Evolutionary conservation across 2,113 vertebrate genomes (phyloP), one percentile per base, ranked within the genome.

Genomic region (Cygnus atratus): DNA sequence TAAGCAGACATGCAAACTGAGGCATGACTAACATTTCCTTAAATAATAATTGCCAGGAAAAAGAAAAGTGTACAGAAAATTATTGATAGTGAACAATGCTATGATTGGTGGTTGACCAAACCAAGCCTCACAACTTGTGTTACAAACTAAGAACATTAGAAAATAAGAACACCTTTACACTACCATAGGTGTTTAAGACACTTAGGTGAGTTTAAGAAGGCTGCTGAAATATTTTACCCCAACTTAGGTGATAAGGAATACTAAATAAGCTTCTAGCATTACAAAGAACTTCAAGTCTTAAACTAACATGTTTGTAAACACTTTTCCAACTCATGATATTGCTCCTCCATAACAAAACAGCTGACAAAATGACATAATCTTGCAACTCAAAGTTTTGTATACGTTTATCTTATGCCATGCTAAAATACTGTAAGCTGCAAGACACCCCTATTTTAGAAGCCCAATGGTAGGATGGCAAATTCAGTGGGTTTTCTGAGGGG

Each of bases 401-500:
- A 41, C 55, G 76, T 43, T 67, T 67, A 90, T 35, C 9, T 61
- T 37, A 39, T 66, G 19, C 29, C 22, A 83, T 5, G 3, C 15
- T 46, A 73, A 63, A 81, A 50, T 50, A 66, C 29, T 66, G 25
- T 48, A 77, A 50, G 13, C 11, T 91, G 39, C 35, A 89, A 41
- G 79, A 57, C 31, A 39, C 3, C 61, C 37, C 55, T 35, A 92
- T 84, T 89, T 68, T 29, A 87, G 70, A 74, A 80, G 43, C 35
- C 22, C 68, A 74, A 37, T 84, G 44, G 29, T 25, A 87, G 71
- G n/a, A 43, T 4, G 78, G 78, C 31, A 17, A 83, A 86, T 46
- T 79, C 88, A 44, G 81, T n/a, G n/a, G 68, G 29, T 96, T 90
- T 90, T 74, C 86, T 93, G 80, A 97, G 96, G 92, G 96, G 95